These are phyloP conservation scores for Drepana falcataria DNA, from an alignment of 2,888 invertebrate genomes.

Conservation along the genomic window DNA sequence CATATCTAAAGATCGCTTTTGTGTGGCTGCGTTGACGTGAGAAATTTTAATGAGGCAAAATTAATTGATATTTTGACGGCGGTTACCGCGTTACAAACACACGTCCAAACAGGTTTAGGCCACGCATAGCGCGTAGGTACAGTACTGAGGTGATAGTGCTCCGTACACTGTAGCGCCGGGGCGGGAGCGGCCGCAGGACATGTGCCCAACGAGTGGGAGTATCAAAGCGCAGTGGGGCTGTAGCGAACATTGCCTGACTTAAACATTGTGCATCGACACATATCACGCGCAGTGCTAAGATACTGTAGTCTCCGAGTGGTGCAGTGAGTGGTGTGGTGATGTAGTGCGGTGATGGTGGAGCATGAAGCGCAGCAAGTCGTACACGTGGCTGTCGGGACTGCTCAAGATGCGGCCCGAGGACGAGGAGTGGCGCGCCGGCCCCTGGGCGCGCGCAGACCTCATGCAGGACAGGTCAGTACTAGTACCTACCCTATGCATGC, in stretches of 20 bases:
- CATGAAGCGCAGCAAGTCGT: constrained; percentile 72
- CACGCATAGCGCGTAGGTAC: constrained; percentile 1
- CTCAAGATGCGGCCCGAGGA: constrained; percentile 46
- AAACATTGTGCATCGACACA: too few species aligned
- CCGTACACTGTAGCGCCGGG: neutral
- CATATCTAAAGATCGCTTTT: constrained; percentile 8
- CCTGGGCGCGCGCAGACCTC: constrained; percentile 61
- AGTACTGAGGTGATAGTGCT: neutral
- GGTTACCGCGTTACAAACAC: constrained; percentile 22
- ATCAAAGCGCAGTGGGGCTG: too few species aligned
- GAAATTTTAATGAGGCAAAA: constrained; percentile 52
- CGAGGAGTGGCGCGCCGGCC: constrained; percentile 57
- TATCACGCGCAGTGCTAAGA: too few species aligned
- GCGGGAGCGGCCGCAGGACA: neutral
- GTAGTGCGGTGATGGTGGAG: constrained; percentile 20
- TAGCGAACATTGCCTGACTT: too few species aligned
- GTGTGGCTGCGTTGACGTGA: constrained; percentile 30
- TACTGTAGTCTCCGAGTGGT: neutral
- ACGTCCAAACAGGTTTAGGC: constrained; percentile 33
- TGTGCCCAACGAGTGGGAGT: too few species aligned
- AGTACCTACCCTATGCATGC: neutral
- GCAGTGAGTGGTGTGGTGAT: constrained; percentile 15
- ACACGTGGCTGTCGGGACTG: constrained; percentile 72
- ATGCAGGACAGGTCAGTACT: constrained; percentile 53
- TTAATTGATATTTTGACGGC: constrained; percentile 62